Conservation (phyloP, 2,888 invertebrate species). For the Eristalis tenax region DNA sequence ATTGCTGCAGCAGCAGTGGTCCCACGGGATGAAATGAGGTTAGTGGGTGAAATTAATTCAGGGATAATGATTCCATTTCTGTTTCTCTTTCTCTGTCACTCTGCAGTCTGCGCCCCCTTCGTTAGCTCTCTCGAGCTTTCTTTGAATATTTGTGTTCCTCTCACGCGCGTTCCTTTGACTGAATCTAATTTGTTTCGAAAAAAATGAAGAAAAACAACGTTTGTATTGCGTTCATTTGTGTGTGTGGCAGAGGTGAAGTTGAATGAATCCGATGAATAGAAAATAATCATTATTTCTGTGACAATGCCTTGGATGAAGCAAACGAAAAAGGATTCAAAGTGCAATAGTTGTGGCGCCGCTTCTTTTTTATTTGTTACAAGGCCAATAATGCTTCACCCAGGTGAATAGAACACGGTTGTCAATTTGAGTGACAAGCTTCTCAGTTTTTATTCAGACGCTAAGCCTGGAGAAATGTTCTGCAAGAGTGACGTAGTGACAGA, state of each 20-base stretch:
- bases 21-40: slow-evolving; percentile 71
- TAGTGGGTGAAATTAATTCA: slow-evolving; percentile 72
- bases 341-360: background rate
- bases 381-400: background rate
- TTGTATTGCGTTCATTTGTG: background rate
- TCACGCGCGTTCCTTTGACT: slow-evolving; percentile 33
- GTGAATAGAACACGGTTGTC: background rate
- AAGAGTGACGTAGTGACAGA: no score
- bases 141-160: slow-evolving; percentile 27
- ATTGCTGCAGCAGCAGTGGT: slow-evolving; percentile 64
- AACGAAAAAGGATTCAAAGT: background rate
- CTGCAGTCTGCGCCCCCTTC: background rate
- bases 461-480: no score
- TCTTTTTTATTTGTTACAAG: background rate
- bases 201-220: slow-evolving; percentile 7
- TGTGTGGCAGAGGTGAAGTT: slow-evolving; percentile 2
- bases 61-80: slow-evolving; percentile 67
- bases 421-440: background rate
- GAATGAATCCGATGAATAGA: slow-evolving; percentile 30
- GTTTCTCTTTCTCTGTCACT: background rate
- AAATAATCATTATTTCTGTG: slow-evolving; percentile 5
- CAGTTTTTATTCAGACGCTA: no score
- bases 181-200: slow-evolving; percentile 59
- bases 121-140: background rate
- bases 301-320: background rate